phyloP scores from a whole-genome alignment of 2,113 vertebrate species.

The Empidonax alnorum region DNA sequence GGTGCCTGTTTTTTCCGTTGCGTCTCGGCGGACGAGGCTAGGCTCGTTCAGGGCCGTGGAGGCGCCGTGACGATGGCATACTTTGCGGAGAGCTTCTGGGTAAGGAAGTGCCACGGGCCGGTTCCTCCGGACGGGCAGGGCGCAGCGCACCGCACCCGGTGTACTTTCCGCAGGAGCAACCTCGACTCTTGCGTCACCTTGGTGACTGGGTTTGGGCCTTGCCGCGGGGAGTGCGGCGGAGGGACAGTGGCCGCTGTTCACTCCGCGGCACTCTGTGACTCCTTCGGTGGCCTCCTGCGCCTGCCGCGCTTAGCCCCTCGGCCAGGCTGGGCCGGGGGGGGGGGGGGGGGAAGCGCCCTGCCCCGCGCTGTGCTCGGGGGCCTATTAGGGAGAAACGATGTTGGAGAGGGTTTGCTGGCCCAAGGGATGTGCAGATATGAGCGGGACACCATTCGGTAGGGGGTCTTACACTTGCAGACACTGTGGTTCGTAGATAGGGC shows the following conservation, averaged over 20 bases:
- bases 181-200: background rate
- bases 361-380: background rate
- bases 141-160: background rate
- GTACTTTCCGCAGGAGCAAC: background rate
- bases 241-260: background rate
- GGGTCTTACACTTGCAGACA: background rate
- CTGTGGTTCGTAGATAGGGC: background rate
- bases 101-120: constrained; percentile 44
- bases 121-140: background rate
- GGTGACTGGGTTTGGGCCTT: background rate
- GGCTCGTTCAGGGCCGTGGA: background rate
- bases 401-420: background rate
- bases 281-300: background rate
- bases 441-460: background rate
- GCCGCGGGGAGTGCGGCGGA: background rate
- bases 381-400: background rate
- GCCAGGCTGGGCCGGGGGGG: background rate
- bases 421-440: background rate
- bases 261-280: background rate
- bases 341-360: background rate
- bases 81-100: constrained; percentile 94
- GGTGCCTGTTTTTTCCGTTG: background rate
- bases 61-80: constrained; percentile 82
- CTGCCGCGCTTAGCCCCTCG: background rate
- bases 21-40: constrained; percentile 11